A percentile compares a stretch with the other conserved stretches of the same genome.
phyloP scores from a whole-genome alignment of 1,140 invertebrate genomes.

The Heliconius hewitsoni region DNA sequence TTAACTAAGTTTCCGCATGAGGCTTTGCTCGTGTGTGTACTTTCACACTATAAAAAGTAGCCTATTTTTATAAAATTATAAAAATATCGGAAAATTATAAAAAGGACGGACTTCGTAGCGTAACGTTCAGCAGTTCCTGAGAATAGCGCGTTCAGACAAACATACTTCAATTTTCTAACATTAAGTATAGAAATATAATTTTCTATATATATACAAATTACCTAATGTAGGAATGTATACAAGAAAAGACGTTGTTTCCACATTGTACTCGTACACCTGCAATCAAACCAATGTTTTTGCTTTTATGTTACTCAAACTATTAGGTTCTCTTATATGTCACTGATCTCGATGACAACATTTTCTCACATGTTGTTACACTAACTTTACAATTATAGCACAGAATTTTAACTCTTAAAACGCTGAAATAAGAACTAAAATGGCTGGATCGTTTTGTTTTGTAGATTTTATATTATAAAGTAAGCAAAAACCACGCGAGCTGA shows the following conservation, averaged over 20 bases:
- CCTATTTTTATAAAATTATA: too few relatives aligned
- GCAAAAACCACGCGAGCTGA: constrained; percentile 16
- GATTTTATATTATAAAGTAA: background rate
- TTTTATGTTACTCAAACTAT: constrained; percentile 6
- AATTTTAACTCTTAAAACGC: background rate
- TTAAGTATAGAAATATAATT: background rate
- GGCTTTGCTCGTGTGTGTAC: too few relatives aligned
- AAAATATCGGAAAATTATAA: too few relatives aligned
- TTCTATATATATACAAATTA: background rate
- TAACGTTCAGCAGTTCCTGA: too few relatives aligned
- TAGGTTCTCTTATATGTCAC: constrained; percentile 10
- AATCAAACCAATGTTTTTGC: constrained; percentile 21
- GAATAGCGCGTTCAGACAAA: too few relatives aligned
- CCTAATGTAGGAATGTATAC: background rate
- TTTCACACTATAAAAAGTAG: too few relatives aligned
- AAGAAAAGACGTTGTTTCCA: background rate
- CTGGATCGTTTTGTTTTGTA: background rate
- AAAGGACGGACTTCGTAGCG: too few relatives aligned
- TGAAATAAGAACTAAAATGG: background rate
- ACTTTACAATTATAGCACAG: background rate
- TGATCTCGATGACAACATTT: constrained; percentile 25
- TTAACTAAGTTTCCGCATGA: too few relatives aligned
- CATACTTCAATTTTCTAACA: background rate
- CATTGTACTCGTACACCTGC: background rate
- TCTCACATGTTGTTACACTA: constrained; percentile 25